A percentile compares a stretch with the other conserved stretches of the same genome.
Conservation (phyloP, 2,797 vertebrate species). For the Platyrinchus mystaceus region DNA sequence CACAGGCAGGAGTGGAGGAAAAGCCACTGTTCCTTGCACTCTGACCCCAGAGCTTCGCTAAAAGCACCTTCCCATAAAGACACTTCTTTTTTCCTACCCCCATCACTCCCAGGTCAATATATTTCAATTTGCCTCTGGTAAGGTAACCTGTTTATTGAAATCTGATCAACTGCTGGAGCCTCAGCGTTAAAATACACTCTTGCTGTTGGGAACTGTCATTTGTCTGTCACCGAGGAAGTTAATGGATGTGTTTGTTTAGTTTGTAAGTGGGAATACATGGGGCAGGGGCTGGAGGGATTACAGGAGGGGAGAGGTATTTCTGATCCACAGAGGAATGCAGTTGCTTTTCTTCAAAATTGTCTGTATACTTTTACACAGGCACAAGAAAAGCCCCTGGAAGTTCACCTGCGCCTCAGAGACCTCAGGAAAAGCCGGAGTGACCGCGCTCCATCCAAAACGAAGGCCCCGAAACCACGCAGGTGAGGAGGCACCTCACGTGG, state of each 20-base stretch:
- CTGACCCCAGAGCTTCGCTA: not conserved
- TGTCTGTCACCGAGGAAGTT: slow-evolving; percentile 59
- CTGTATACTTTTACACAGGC: not conserved
- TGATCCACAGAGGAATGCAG: slow-evolving; percentile 67
- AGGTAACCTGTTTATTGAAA: slow-evolving; percentile 61
- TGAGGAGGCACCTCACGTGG: not conserved
- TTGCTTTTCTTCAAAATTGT: slow-evolving; percentile 42
- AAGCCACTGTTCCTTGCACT: not conserved
- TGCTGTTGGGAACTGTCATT: slow-evolving; percentile 62
- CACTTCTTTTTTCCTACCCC: not conserved
- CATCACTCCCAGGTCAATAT: not conserved
- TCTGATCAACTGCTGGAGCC: slow-evolving; percentile 33
- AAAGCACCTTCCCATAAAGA: not conserved
- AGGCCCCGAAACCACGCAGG: rapidly evolving
- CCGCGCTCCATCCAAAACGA: rapidly evolving
- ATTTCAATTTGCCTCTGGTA: slow-evolving; percentile 20
- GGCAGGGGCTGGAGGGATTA: slow-evolving; percentile 41
- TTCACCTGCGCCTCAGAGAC: not conserved
- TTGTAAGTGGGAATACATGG: slow-evolving; percentile 58
- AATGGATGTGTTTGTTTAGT: slow-evolving; percentile 71
- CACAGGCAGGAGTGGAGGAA: rapidly evolving
- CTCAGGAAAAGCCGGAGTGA: not conserved
- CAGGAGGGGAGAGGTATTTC: slow-evolving; percentile 43
- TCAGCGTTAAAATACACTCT: slow-evolving; percentile 14
- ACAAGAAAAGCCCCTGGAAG: not conserved